Base-by-base conservation (phyloP, 2,797 vertebrate genomes). In the Poeciliopsis turneri region DNA sequence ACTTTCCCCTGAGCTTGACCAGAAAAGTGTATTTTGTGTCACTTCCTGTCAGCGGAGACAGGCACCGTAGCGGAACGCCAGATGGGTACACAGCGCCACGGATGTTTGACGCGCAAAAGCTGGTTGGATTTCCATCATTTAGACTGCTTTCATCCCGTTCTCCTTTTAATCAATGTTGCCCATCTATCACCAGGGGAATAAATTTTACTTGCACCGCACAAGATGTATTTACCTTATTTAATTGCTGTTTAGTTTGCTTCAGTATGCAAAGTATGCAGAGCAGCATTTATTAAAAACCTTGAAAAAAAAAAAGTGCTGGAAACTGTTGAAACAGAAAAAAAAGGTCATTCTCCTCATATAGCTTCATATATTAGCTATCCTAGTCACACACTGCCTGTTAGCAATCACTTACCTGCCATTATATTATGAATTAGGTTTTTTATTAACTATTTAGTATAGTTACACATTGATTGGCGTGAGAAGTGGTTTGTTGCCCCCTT, bases 171-270 rank as follows among this genome's bases (percentile, higher is more conserved):
- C 57, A 85, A 8, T 71, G 51, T 43, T 74, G 13, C 10, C 68
- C 28, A 36, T 33, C 59, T 57, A 75, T 78, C 66, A 78, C 30
- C 6, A 9, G 25, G 10, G 46, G 18, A 74, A 70, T 74, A 72
- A n/a, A 72, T 76, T 49, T 72, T 78, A 77, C 59, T 74, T 75
- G 72, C 13, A 5, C 20, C 39, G 61, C 49, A 51, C 23, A 53
- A 78, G 45, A 82, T 81, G 20, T 71, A 66, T 81, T 81, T 36
- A 77, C 71, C 69, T 80, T 64, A 75, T 73, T 71, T 68, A 80
- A 85, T 68, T 82, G 75, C 73, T 80, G 70, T 83, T 83, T 80
- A 76, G 73, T 73, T 80, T 73, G 75, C 51, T 73, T 80, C 28
- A 73, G 36, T 23, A 51, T 49, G 30, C 46, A 49, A 71, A 61